These are phyloP conservation scores for Hedya salicella DNA, from an alignment of 2,888 invertebrate species.

Conservation along the genomic window DNA sequence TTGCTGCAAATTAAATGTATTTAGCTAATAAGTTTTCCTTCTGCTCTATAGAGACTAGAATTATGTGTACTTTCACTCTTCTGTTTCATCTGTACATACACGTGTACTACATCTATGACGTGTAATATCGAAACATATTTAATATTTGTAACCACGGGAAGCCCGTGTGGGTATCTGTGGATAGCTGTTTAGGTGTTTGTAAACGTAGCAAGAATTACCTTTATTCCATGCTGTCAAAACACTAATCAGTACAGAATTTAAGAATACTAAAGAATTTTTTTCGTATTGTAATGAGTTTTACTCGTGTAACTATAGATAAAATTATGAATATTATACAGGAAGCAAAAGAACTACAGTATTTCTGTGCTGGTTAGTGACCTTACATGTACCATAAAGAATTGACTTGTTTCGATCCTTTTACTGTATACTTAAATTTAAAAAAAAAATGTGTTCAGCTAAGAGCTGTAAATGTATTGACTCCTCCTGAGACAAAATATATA, in stretches of 20 bases:
- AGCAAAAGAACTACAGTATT: neutral
- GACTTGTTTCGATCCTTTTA: slow-evolving; percentile 30
- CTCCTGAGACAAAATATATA: slow-evolving; percentile 63
- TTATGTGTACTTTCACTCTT: neutral
- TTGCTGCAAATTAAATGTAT: slow-evolving; percentile 13
- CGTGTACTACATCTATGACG: neutral
- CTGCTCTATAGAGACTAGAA: neutral
- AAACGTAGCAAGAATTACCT: slow-evolving; percentile 7
- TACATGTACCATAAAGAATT: slow-evolving; percentile 8
- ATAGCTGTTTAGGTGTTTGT: slow-evolving; percentile 32
- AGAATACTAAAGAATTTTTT: neutral
- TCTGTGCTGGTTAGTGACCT: slow-evolving; percentile 15
- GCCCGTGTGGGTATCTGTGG: neutral
- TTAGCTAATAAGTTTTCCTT: slow-evolving; percentile 7
- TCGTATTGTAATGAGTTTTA: slow-evolving; percentile 11
- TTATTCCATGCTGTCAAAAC: slow-evolving; percentile 11
- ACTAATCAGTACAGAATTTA: slow-evolving; percentile 13
- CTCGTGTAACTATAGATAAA: neutral
- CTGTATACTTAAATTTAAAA: slow-evolving; percentile 27
- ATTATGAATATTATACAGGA: neutral
- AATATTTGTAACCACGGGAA: slow-evolving; percentile 5
- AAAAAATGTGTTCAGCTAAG: slow-evolving; percentile 64
- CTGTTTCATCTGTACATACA: neutral
- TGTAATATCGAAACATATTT: neutral
- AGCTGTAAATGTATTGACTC: slow-evolving; percentile 64